phyloP scores from a whole-genome alignment of 2,888 invertebrate genomes.

The Dione vanillae region DNA sequence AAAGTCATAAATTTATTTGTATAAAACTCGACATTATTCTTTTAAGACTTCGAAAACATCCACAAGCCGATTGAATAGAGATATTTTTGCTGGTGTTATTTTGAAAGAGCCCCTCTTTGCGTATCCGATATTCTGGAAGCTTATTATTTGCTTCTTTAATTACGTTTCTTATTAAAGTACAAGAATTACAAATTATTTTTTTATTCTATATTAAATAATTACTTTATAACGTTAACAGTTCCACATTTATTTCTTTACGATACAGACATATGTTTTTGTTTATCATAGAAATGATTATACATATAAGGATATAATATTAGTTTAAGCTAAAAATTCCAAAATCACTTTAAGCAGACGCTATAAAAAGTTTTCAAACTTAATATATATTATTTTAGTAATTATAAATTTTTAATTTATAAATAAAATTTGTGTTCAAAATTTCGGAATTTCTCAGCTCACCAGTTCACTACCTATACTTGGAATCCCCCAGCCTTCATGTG shows the following conservation, averaged over 20 bases:
- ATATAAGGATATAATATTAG: too few relatives aligned
- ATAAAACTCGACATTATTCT: slow-evolving; percentile 20
- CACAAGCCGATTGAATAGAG: slow-evolving; percentile 3
- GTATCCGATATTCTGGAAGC: slow-evolving; percentile 10
- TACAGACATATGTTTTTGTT: too few relatives aligned
- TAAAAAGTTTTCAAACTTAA: too few relatives aligned
- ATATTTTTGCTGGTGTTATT: slow-evolving; percentile 20
- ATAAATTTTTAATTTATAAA: not conserved
- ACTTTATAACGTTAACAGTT: not conserved
- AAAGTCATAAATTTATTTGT: slow-evolving; percentile 4
- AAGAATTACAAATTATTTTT: not conserved
- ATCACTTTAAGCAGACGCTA: too few relatives aligned
- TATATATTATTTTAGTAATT: too few relatives aligned
- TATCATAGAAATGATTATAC: too few relatives aligned
- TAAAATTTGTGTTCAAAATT: not conserved
- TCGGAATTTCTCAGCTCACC: not conserved
- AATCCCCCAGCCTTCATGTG: too few relatives aligned
- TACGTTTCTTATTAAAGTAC: slow-evolving; percentile 19
- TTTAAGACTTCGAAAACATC: slow-evolving; percentile 20
- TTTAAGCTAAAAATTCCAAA: too few relatives aligned
- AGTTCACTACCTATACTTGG: too few relatives aligned
- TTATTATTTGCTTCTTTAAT: too few relatives aligned
- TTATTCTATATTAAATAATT: not conserved
- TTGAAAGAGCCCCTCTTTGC: slow-evolving; percentile 22
- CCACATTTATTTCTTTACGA: too few relatives aligned